phyloP scores from a whole-genome alignment of 2,888 invertebrate species.

The Dynastes tityus region DNA sequence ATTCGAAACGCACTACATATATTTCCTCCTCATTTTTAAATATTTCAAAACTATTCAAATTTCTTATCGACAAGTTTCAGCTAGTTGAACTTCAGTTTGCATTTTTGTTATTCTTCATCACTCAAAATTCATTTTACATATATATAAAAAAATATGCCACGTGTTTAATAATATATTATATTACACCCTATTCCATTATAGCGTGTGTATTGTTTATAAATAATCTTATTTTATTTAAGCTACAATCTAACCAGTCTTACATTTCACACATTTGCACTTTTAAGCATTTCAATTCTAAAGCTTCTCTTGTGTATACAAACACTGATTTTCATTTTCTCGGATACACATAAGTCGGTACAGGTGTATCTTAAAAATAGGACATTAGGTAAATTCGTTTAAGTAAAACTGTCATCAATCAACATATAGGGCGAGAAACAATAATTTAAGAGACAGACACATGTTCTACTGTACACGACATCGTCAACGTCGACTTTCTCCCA shows the following conservation, averaged over 20 bases:
- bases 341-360: not conserved
- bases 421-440: too few relatives aligned
- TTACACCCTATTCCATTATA: not conserved
- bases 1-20: too few relatives aligned
- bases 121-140: slow-evolving; percentile 9
- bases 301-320: slow-evolving; percentile 11
- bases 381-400: too few relatives aligned
- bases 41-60: too few relatives aligned
- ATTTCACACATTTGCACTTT: slow-evolving; percentile 68
- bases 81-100: not conserved
- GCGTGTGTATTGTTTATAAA: slow-evolving; percentile 35
- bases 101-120: not conserved
- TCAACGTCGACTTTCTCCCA: too few relatives aligned
- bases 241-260: slow-evolving; percentile 69
- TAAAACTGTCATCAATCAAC: too few relatives aligned
- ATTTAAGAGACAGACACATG: too few relatives aligned
- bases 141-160: slow-evolving; percentile 41
- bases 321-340: not conserved
- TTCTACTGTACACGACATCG: too few relatives aligned
- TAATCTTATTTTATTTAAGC: slow-evolving; percentile 52
- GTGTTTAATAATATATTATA: slow-evolving; percentile 3
- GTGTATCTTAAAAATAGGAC: not conserved
- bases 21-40: too few relatives aligned
- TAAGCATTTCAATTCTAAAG: slow-evolving; percentile 53
- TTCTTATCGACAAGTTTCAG: not conserved